phyloP scores from a whole-genome alignment of 2,888 invertebrate genomes.

The Lissonota sp. region DNA sequence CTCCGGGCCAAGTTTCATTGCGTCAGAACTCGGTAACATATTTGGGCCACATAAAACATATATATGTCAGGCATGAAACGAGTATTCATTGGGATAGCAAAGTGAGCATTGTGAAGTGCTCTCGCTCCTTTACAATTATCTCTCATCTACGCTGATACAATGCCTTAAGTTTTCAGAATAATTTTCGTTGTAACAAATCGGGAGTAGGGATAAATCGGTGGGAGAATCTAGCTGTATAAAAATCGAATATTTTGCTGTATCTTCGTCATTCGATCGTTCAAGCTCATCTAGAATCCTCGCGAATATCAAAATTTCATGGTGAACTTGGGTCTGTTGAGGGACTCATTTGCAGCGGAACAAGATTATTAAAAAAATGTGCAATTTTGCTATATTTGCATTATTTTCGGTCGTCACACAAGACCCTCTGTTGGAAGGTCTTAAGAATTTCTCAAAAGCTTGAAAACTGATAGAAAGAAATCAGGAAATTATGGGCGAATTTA shows the following conservation, averaged over 20 bases:
- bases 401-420: too few species aligned
- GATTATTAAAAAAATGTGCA: too few species aligned
- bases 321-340: constrained; percentile 69
- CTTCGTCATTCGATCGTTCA: constrained; percentile 55
- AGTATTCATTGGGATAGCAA: constrained; percentile 9
- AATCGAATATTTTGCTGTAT: constrained; percentile 10
- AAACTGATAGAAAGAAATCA: too few species aligned
- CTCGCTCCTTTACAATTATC: constrained; percentile 7
- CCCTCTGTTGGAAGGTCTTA: too few species aligned
- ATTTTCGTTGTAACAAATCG: constrained; percentile 5
- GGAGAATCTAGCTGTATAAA: constrained; percentile 53
- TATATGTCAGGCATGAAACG: neutral
- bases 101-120: neutral
- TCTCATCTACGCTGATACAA: neutral
- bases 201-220: constrained; percentile 23
- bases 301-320: constrained; percentile 35
- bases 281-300: constrained; percentile 34
- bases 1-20: constrained; percentile 52
- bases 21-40: constrained; percentile 44
- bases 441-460: too few species aligned
- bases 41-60: constrained; percentile 1
- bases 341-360: too few species aligned
- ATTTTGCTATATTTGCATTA: too few species aligned
- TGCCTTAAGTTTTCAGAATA: neutral
- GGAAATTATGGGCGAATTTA: too few species aligned